A percentile compares a stretch with the other conserved stretches of the same genome.
These are phyloP conservation scores for Cordilura impudica DNA, from an alignment of 2,888 invertebrate species.

Conservation along the genomic window DNA sequence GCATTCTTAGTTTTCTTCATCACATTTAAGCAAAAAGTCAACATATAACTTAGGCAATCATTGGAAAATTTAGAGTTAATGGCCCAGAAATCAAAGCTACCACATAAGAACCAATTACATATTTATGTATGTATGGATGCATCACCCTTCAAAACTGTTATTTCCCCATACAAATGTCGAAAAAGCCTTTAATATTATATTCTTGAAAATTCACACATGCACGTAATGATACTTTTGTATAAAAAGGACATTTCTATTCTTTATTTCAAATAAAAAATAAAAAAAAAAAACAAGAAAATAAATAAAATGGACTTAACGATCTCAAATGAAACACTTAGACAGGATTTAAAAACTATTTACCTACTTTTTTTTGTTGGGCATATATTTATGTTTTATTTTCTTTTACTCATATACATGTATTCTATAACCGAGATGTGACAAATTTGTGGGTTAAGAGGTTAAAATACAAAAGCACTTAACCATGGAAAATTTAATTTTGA, in stretches of 20 bases:
- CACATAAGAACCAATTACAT: slow-evolving; percentile 13
- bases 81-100: slow-evolving; percentile 57
- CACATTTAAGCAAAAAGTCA: not conserved
- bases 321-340: slow-evolving; percentile 53
- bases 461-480: slow-evolving; percentile 58
- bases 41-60: slow-evolving; percentile 21
- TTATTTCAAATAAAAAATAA: slow-evolving; percentile 27
- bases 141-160: not conserved
- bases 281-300: no score
- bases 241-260: not conserved
- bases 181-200: not conserved
- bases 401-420: not conserved
- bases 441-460: slow-evolving; percentile 62
- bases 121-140: no score
- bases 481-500: slow-evolving; percentile 57
- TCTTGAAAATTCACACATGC: slow-evolving; percentile 32
- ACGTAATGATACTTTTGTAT: not conserved
- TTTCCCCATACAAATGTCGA: no score
- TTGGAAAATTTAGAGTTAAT: slow-evolving; percentile 60
- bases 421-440: slow-evolving; percentile 28
- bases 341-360: slow-evolving; percentile 56
- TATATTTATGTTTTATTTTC: slow-evolving; percentile 21
- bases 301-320: slow-evolving; percentile 41
- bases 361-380: slow-evolving; percentile 29
- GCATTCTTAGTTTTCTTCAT: no score